Base-by-base conservation (phyloP, 2,797 vertebrate species). In the Myripristis jacobus region DNA sequence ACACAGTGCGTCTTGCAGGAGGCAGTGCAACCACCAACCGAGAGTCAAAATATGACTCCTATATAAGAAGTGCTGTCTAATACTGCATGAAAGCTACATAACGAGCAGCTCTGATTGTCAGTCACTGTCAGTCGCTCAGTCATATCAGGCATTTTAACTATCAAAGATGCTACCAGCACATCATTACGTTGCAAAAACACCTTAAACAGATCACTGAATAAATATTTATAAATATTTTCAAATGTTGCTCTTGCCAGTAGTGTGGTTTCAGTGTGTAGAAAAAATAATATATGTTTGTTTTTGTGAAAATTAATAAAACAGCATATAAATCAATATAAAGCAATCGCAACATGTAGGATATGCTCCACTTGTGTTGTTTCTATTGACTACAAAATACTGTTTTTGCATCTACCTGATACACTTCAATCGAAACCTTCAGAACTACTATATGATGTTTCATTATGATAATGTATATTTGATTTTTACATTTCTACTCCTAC, bases 181-280 rank as follows among this genome's bases (percentile, higher is more conserved):
- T 22, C 27, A 16, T 54, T 36, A 34, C 19, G n/a, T 0, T 64
- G 8, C 21, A 36, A 44, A 25, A 56, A 3, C 21, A 12, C 11
- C 67, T 22, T 22, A 36, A 27, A 66, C 29, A 59, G 6, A 65
- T 11, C 22, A 21, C 12, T 41, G 38, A 41, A 41, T 41, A 41
- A 3, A 41, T 41, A 15, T 41, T 41, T 41, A 36, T 36, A 10
- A 36, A 36, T 36, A 36, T 36, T 6, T 36, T 36, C 9, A 36
- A 36, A 36, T 9, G 34, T 36, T 36, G 10, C 10, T 7, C 29
- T 36, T 25, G 36, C 38, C 38, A 44, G 22, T 13, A 24, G 27
- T 47, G 38, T 41, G 27, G 9, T 56, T 53, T 53, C 24, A 53
- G 51, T 55, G 4, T 19, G 29, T 55, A 56, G 16, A 56, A 34